Percentiles rank a stretch among this genome's conserved stretches.
Conservation (phyloP, 2,888 invertebrate genomes). For the Adelphocoris suturalis region DNA sequence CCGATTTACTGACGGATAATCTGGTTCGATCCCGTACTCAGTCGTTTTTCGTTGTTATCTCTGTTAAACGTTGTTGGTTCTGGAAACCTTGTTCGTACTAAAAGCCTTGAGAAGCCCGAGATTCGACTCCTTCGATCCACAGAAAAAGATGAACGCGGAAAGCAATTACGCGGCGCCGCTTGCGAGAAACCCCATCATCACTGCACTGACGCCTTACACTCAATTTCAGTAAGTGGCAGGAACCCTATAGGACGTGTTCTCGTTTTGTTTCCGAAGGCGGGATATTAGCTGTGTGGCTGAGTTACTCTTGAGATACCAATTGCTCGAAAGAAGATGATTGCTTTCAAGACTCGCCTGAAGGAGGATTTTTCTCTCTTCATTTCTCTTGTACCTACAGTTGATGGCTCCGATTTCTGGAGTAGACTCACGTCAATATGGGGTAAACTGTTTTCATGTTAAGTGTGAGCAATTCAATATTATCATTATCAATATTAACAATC, state of each 20-base stretch:
- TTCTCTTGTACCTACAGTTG: no score
- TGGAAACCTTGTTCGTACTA: not conserved
- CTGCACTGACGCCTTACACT: slow-evolving; percentile 38
- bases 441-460: no score
- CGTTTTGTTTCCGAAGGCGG: not conserved
- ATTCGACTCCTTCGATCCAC: not conserved
- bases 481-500: no score
- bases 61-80: not conserved
- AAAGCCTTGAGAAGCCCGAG: slow-evolving; percentile 2
- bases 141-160: slow-evolving; percentile 48
- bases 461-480: no score
- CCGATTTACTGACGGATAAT: no score
- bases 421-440: no score
- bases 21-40: no score
- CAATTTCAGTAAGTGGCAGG: not conserved
- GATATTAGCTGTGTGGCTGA: not conserved
- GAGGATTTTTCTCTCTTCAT: no score
- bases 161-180: slow-evolving; percentile 45
- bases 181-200: slow-evolving; percentile 18
- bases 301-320: not conserved
- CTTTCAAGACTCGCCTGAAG: no score
- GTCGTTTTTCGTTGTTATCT: not conserved
- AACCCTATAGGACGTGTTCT: not conserved
- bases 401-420: no score
- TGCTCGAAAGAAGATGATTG: not conserved